Conservation (phyloP, 2,797 vertebrate genomes). For the Philypnodon macrostomus region DNA sequence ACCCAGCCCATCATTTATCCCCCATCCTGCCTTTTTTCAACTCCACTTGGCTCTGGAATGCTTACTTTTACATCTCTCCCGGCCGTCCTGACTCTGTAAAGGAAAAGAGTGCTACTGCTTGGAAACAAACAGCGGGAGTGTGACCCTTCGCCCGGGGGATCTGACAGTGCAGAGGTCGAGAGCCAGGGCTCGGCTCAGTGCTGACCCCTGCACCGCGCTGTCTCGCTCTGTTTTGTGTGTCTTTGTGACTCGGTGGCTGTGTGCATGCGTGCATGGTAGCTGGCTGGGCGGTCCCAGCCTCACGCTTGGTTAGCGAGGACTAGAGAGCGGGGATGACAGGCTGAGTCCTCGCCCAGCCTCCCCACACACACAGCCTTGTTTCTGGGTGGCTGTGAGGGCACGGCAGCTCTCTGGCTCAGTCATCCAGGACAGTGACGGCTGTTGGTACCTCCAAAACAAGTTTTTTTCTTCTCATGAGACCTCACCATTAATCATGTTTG, state of each 20-base stretch:
- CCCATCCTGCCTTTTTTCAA: conserved; percentile 44
- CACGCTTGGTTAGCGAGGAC: conserved; percentile 70
- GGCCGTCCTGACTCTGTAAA: conserved; percentile 52
- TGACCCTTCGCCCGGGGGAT: conserved; percentile 66
- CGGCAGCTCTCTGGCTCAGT: conserved; percentile 68
- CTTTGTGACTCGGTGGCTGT: conserved; percentile 47
- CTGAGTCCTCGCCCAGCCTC: conserved; percentile 74
- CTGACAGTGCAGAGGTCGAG: conserved; percentile 56
- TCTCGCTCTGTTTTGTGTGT: conserved; percentile 46
- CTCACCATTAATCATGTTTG: conserved; percentile 91
- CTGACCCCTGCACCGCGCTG: conserved; percentile 65
- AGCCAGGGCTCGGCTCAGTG: conserved; percentile 54
- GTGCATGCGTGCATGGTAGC: conserved; percentile 61
- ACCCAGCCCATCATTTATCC: conserved; percentile 55
- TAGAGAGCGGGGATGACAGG: conserved; percentile 76
- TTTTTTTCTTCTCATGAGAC: conserved; percentile 82
- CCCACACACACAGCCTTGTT: conserved; percentile 69
- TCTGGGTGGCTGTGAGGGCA: conserved; percentile 72
- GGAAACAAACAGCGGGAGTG: conserved; percentile 55
- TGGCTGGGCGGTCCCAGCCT: conserved; percentile 73
- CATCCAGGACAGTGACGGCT: conserved; percentile 68
- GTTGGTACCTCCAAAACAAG: conserved; percentile 54
- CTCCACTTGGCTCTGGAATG: conserved; percentile 54
- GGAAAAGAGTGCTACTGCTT: conserved; percentile 34
- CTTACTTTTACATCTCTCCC: conserved; percentile 48